A percentile compares a stretch with the other conserved stretches of the same genome.
These are phyloP conservation scores for Dasyurus viverrinus DNA, from an alignment of 2,113 vertebrate genomes.

Conservation along the genomic window DNA sequence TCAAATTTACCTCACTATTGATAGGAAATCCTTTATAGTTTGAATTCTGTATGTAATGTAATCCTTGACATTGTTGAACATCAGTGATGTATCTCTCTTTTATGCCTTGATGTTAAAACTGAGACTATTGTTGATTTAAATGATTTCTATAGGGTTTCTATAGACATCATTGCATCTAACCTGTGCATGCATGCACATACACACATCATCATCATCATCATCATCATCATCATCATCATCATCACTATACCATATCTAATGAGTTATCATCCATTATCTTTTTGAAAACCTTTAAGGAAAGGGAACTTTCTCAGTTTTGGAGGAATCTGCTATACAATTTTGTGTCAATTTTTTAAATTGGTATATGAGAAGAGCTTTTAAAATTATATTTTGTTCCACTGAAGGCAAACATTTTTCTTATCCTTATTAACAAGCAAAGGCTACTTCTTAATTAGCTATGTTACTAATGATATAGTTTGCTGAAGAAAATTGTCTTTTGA, in stretches of 20 bases:
- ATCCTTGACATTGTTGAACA: neutral
- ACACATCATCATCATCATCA: no score
- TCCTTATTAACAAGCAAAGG: neutral
- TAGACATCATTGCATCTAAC: neutral
- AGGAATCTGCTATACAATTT: neutral
- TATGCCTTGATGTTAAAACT: neutral
- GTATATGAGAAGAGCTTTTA: neutral
- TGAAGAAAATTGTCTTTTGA: neutral
- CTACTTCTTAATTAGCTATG: neutral
- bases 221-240: neutral
- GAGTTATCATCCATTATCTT: neutral
- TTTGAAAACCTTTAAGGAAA: neutral
- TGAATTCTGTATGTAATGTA: neutral
- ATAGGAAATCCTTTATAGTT: neutral
- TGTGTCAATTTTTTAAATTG: neutral
- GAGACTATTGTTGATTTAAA: neutral
- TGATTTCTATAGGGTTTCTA: neutral
- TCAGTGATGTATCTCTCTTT: neutral
- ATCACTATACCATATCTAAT: neutral
- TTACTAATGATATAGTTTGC: neutral
- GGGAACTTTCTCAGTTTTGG: neutral
- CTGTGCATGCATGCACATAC: neutral
- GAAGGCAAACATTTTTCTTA: neutral
- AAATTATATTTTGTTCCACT: neutral
- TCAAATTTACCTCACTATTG: neutral